phyloP scores from a whole-genome alignment of 1,140 invertebrate species.

The Arion vulgaris region DNA sequence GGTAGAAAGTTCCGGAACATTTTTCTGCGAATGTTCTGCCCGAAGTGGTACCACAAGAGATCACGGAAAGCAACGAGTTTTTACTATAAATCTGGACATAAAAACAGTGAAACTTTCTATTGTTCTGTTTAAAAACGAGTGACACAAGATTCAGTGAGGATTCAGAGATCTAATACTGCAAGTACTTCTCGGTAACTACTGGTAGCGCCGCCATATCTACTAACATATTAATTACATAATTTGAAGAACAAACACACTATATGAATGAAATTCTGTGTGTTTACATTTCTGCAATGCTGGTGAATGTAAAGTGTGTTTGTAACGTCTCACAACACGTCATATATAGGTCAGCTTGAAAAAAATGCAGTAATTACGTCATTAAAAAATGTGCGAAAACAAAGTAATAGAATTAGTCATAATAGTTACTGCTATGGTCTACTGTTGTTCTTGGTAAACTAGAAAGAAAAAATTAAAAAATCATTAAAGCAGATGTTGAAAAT shows the following conservation, averaged over 20 bases:
- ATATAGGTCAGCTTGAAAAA: no score
- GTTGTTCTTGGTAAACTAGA: no score
- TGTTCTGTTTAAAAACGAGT: conserved; percentile 1
- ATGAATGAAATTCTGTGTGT: not conserved
- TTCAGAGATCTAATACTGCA: no score
- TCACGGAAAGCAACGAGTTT: not conserved
- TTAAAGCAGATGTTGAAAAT: no score
- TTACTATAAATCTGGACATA: not conserved
- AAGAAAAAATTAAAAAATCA: no score
- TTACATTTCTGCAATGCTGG: not conserved
- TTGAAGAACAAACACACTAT: not conserved
- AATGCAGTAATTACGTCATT: no score
- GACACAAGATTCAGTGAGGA: not conserved
- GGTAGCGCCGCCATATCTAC: not conserved
- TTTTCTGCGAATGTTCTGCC: conserved; percentile 87
- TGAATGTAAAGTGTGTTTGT: not conserved
- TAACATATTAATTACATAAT: not conserved
- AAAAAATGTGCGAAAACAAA: no score
- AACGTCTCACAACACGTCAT: no score
- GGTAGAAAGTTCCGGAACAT: conserved; percentile 93
- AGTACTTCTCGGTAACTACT: not conserved
- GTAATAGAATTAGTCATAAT: no score
- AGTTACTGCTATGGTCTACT: no score
- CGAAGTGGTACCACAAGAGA: conserved; percentile 27
- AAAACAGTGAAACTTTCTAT: conserved; percentile 5